phyloP scores from a whole-genome alignment of 1,140 invertebrate species.

The Littorina saxatilis region DNA sequence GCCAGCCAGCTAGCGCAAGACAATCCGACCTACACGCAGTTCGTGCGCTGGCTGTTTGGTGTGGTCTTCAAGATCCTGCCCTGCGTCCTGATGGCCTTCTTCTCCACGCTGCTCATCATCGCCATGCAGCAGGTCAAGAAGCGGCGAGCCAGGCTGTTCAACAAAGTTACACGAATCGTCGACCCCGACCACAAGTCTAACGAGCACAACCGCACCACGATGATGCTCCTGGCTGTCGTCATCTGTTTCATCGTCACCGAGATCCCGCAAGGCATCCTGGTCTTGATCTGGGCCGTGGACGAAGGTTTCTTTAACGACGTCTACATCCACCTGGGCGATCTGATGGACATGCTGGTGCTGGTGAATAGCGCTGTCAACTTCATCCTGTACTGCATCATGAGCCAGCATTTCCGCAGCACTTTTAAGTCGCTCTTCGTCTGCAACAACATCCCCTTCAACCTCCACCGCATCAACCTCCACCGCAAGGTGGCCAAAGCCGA shows the following conservation, averaged over 20 bases:
- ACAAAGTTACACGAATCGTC: conserved; percentile 53
- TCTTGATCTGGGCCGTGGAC: conserved; percentile 64
- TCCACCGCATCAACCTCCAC: too few species aligned
- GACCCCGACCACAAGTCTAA: conserved; percentile 76
- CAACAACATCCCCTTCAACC: conserved; percentile 41
- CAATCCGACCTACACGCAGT: conserved; percentile 51
- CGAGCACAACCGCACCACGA: conserved; percentile 94
- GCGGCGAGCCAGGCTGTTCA: conserved; percentile 62
- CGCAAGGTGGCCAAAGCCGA: conserved; percentile 6
- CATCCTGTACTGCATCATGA: too few species aligned
- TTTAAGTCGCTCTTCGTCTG: conserved; percentile 84
- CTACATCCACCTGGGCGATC: conserved; percentile 84
- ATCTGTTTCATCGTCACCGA: conserved; percentile 89
- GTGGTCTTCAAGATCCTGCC: too few species aligned
- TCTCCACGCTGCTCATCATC: too few species aligned
- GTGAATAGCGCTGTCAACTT: conserved; percentile 94
- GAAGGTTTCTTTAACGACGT: conserved; percentile 66
- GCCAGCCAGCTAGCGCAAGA: conserved; percentile 49
- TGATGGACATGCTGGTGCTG: conserved; percentile 94
- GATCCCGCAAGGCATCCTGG: too few species aligned
- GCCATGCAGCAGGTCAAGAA: conserved; percentile 64
- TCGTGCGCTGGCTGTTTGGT: too few species aligned
- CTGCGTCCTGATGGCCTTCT: too few species aligned
- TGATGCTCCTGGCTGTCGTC: conserved; percentile 92
- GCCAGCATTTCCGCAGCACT: conserved; percentile 92